These are phyloP conservation scores for Sphaerophoria rueppellii DNA, from an alignment of 2,888 invertebrate species.

Conservation along the genomic window DNA sequence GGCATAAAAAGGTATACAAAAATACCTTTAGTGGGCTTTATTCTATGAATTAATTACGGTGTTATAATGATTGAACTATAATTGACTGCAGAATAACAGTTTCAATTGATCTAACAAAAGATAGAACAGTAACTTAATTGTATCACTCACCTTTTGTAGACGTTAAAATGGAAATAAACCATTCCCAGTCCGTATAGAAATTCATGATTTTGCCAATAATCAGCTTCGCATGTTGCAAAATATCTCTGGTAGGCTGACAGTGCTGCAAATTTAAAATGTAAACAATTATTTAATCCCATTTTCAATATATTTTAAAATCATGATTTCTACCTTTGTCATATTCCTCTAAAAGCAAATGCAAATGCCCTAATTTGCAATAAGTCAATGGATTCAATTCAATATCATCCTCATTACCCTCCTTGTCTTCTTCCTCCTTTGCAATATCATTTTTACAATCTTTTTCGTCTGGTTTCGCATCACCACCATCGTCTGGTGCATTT, in stretches of 20 bases:
- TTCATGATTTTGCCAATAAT: conserved; percentile 92
- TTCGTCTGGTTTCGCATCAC: conserved; percentile 76
- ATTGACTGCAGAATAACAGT: background rate
- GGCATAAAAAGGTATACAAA: too few relatives aligned
- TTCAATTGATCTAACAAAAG: background rate
- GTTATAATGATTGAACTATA: background rate
- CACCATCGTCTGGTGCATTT: conserved; percentile 74
- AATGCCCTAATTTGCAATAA: conserved; percentile 97
- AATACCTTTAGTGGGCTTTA: too few relatives aligned
- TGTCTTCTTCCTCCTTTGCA: conserved; percentile 45
- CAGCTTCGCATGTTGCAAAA: conserved; percentile 89
- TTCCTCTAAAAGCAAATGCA: conserved; percentile 95
- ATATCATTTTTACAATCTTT: conserved; percentile 80
- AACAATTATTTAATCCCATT: background rate
- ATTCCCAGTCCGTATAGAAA: conserved; percentile 97
- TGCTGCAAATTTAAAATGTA: conserved; percentile 85
- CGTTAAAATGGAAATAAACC: conserved; percentile 98
- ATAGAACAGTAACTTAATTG: background rate
- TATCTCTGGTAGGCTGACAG: conserved; percentile 98
- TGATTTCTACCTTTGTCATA: conserved; percentile 93
- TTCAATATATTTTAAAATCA: background rate
- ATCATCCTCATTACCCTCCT: conserved; percentile 86
- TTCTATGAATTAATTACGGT: too few relatives aligned
- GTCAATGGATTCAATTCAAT: conserved; percentile 94
- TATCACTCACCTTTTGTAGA: conserved; percentile 95